phyloP scores from a whole-genome alignment of 2,888 invertebrate genomes.

The Leptura quadrifasciata region DNA sequence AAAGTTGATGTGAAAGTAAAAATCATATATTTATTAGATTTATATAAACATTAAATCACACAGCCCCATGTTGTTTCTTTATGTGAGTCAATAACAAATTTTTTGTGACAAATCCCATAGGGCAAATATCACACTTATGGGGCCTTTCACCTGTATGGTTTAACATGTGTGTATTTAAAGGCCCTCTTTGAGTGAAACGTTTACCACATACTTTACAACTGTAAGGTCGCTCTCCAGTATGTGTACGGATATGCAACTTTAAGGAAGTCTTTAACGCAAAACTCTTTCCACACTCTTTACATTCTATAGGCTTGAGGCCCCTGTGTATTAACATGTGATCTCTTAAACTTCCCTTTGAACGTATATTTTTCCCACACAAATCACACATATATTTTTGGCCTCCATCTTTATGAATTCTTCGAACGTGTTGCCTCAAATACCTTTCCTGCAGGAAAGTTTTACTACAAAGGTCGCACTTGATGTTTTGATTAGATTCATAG shows the following conservation, averaged over 20 bases:
- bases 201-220: slow-evolving; percentile 61
- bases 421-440: slow-evolving; percentile 58
- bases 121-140: slow-evolving; percentile 57
- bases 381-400: slow-evolving; percentile 60
- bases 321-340: slow-evolving; percentile 70
- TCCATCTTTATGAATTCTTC: slow-evolving; percentile 60
- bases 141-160: slow-evolving; percentile 62
- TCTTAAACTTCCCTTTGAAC: slow-evolving; percentile 52
- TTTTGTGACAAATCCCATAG: neutral
- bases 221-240: slow-evolving; percentile 68
- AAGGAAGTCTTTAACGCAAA: slow-evolving; percentile 67
- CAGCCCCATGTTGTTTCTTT: neutral
- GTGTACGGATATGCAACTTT: slow-evolving; percentile 68
- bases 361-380: slow-evolving; percentile 61
- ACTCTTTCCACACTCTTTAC: slow-evolving; percentile 68
- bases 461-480: slow-evolving; percentile 61
- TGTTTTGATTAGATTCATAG: slow-evolving; percentile 54
- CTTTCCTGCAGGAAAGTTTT: slow-evolving; percentile 59
- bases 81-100: neutral
- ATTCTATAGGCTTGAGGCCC: slow-evolving; percentile 58
- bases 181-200: slow-evolving; percentile 60
- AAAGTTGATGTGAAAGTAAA: too few relatives aligned
- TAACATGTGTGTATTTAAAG: slow-evolving; percentile 56
- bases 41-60: slow-evolving; percentile 18
- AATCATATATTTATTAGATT: neutral